Percentiles rank a stretch among this genome's conserved stretches.
These are phyloP conservation scores for Palythoa caribaeorum DNA, from an alignment of 92 coral and sea anemone species.

Conservation along the genomic window DNA sequence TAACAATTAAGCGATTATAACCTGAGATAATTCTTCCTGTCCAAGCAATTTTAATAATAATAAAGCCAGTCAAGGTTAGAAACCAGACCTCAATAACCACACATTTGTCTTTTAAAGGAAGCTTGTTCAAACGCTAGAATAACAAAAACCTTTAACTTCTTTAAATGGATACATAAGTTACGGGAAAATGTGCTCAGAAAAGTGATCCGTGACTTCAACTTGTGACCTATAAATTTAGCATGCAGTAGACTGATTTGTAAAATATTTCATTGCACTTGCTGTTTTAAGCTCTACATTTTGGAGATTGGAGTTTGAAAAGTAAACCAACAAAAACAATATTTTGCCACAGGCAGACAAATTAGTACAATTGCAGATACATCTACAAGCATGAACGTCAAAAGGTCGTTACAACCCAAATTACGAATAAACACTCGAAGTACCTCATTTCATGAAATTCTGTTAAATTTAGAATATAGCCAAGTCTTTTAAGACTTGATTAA, in stretches of 20 bases:
- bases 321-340: not conserved
- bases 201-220: too few species aligned
- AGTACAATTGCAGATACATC: too few species aligned
- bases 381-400: not conserved
- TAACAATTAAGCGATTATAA: not conserved
- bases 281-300: too few species aligned
- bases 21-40: conserved; percentile 41
- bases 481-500: too few species aligned
- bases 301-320: not conserved
- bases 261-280: too few species aligned
- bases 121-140: not conserved
- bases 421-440: not conserved
- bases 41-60: not conserved
- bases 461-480: not conserved
- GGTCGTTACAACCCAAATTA: not conserved
- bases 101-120: conserved; percentile 17
- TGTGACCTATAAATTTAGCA: too few species aligned
- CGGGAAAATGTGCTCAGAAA: too few species aligned
- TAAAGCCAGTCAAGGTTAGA: not conserved
- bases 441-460: not conserved
- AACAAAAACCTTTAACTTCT: too few species aligned
- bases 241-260: too few species aligned
- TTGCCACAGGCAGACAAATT: not conserved
- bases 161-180: too few species aligned
- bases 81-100: not conserved